Base-by-base conservation (phyloP, 2,888 invertebrate genomes). In the Synergus gifuensis region DNA sequence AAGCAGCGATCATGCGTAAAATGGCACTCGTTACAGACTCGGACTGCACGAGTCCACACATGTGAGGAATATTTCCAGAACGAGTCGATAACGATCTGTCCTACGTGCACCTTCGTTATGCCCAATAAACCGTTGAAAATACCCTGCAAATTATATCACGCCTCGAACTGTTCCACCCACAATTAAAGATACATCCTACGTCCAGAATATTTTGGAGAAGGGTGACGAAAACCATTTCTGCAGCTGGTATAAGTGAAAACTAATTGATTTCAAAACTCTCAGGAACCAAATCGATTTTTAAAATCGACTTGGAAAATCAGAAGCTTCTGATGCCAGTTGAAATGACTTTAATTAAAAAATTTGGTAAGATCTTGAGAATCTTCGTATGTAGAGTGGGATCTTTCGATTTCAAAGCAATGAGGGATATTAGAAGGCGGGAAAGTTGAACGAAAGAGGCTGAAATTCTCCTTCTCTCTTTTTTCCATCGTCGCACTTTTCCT, bases 61-160 rank as follows among this genome's bases (percentile, higher is more conserved):
- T 84, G 80, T 46, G 76, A 84, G 86, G 84, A 86, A 82, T 84
- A 85, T 86, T 86, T 86, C 82, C 82, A 82, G 84, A 86, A 83
- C 84, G 81, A 83, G 81, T 73, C 83, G 86, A 86, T 86, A 86
- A 86, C 83, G 83, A 87, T 87, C 87, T 85, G 81, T 80, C 78
- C 80, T 82, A 79, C 82, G 83, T 82, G 84, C 81, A 82, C 40
- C 83, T 86, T 86, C 85, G 86, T 86, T 87, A 87, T 86, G 81
- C 84, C 79, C 83, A 83, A 82, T 82, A 83, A 28, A 77, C 78
- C 79, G 83, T 76, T 86, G 82, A 79, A 82, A 85, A 85, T 86
- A 84, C 85, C 86, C 82, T 83, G 85, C 83, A 83, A 86, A 86
- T 86, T 85, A 86, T 81, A 83, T 84, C 82, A 73, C 73, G 36